Percentiles rank a stretch among this genome's conserved stretches.
Conservation (phyloP, 2,888 invertebrate species). For the Bimastos eiseni region DNA sequence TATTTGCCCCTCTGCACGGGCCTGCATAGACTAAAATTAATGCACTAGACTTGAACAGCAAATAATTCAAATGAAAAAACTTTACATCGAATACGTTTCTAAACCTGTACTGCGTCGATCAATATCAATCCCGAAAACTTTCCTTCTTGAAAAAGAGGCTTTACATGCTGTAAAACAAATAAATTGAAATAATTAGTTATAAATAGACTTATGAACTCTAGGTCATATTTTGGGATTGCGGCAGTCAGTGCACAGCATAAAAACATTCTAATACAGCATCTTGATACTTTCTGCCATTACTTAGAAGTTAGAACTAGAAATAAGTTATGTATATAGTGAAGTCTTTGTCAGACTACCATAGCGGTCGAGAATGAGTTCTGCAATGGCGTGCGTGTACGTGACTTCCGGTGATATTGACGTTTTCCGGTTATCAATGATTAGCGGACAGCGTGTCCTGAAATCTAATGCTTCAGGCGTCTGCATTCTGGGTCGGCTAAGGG, state of each 20-base stretch:
- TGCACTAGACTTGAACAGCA: too few relatives aligned
- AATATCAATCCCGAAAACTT: too few relatives aligned
- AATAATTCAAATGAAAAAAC: too few relatives aligned
- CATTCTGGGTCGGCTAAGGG: neutral
- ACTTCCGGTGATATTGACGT: neutral
- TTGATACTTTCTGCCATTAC: neutral
- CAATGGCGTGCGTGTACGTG: neutral
- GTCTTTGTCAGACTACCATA: too few relatives aligned
- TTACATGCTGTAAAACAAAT: too few relatives aligned
- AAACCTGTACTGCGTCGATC: too few relatives aligned
- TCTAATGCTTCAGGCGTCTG: neutral
- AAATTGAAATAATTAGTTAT: too few relatives aligned
- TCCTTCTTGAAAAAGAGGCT: too few relatives aligned
- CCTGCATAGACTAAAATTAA: too few relatives aligned
- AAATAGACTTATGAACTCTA: neutral
- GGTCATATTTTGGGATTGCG: neutral
- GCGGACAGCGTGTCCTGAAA: slow-evolving; percentile 3
- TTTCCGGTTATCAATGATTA: slow-evolving; percentile 8
- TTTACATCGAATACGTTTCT: too few relatives aligned
- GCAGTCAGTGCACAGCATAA: neutral
- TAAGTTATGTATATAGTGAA: neutral
- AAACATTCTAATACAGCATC: neutral
- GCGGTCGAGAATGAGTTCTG: neutral
- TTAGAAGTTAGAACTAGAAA: too few relatives aligned
- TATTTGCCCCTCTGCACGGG: too few relatives aligned